Evolutionary conservation across 2,888 invertebrate species (phyloP), one percentile per base, ranked within the genome.

Genomic region (Ceratothoa steindachneri): DNA sequence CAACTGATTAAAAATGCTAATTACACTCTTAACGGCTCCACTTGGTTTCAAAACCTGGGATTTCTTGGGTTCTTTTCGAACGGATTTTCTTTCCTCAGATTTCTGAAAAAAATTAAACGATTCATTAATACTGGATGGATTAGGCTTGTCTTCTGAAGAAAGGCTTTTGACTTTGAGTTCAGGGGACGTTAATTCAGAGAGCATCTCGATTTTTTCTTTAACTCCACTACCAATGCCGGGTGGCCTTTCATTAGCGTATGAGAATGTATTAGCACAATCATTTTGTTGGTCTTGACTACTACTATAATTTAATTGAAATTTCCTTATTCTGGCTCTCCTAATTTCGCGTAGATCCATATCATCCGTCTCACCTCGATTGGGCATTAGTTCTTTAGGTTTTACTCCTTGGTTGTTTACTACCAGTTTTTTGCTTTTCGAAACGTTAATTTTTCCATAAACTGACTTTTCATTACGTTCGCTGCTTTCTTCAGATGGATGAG

Each of bases 1-100:
- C 27, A 71, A 68, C 52, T 79, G 79, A 67, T 79, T 76, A 22
- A 79, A 79, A 24, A 79, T 71, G 68, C 75, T 74, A 29, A 79
- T 69, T 22, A 67, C 74, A 53, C 53, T 76, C 30, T 74, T 68
- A 15, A 79, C 79, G 19, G 76, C 79, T 27, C 79, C 79, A 60
- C 72, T 72, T 27, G 79, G 74, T 28, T 72, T 79, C 22, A 74
- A 24, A 12, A 76, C 72, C 30, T 67, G 74, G 28, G 72, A 67
- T 64, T 79, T 79, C 9, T 41, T 64, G 15, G 66, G 30, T 24
- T 72, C 69, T 24, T 72, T 76, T 19, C 12, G 64, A 66, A 60
- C 71, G 9, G 68, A 75, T 4, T 29, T 51, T 65, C 53, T 77
- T 9, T 76, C 73, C 0, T 72, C 69, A 30, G 70, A 41, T 15